Evolutionary conservation across 35 echinoderm and acorn worm genomes (phyloP), one percentile per base, ranked within the genome.

Genomic region (Amphiura filiformis): DNA sequence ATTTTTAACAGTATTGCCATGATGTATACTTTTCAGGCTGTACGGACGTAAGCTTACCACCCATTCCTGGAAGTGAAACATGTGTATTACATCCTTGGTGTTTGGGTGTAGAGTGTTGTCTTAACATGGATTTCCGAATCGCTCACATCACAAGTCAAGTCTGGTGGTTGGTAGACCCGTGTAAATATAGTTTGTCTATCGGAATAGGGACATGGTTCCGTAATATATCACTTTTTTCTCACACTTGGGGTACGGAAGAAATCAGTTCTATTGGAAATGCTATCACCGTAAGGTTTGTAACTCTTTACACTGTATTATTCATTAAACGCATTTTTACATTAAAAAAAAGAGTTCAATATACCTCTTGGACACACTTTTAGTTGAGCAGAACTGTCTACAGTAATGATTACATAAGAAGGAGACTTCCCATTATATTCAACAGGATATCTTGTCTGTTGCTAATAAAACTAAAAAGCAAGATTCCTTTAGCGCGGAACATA

Each of bases 81-180:
- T n/a, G n/a, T n/a, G n/a, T n/a, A n/a, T n/a, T n/a, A n/a, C n/a
- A n/a, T n/a, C 39, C 40, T 41, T 47, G n/a, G 1, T 83, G 81
- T 34, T 31, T 49, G 17, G 81, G 81, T 13, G 26, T 83, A 17
- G 2, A 26, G 18, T 83, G 81, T 31, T 83, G 81, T 15, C 39
- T 47, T 32, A 49, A n/a, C 32, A 32, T 83, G 17, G 81, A 83
- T 30, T 47, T 83, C 20, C 2, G 34, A 39, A 47, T 83, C 38
- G 52, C 81, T 83, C 81, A 47, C 26, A 22, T 83, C 14, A 49
- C 39, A 28, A 83, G 39, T 47, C 40, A 39, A 39, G 81, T 31
- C 34, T 83, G 7, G 23, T 39, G 14, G 1, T 13, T 56, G 26
- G 31, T 83, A n/a, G 44, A 52, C 20, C 44, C 44, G 20, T 52